phyloP scores from a whole-genome alignment of 2,888 invertebrate genomes.

The Apantesis nais region DNA sequence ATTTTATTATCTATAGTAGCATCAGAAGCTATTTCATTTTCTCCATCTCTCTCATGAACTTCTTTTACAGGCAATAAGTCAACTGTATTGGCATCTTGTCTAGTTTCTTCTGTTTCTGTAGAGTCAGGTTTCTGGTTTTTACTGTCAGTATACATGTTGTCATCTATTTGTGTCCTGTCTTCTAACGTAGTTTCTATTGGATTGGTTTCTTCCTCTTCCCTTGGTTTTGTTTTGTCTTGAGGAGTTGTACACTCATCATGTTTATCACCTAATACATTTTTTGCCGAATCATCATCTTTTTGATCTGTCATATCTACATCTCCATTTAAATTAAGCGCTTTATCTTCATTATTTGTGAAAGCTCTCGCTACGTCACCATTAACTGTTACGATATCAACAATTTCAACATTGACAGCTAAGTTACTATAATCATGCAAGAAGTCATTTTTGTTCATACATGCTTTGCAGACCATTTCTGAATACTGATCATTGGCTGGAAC shows the following conservation, averaged over 20 bases:
- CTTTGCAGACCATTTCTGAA: conserved; percentile 93
- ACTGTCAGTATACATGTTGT: conserved; percentile 2
- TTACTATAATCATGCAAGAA: conserved; percentile 90
- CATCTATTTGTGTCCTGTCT: background rate
- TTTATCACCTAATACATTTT: conserved; percentile 2
- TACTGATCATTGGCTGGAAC: conserved; percentile 87
- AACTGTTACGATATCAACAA: conserved; percentile 51
- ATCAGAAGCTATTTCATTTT: conserved; percentile 1
- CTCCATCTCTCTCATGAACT: conserved; percentile 5
- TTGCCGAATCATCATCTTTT: background rate
- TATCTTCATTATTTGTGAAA: conserved; percentile 21
- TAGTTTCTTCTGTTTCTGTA: background rate
- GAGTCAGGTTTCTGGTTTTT: background rate
- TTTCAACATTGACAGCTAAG: conserved; percentile 69
- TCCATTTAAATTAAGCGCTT: conserved; percentile 3
- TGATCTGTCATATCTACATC: conserved; percentile 9
- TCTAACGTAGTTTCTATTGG: background rate
- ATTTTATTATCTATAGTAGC: conserved; percentile 7
- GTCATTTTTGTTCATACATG: conserved; percentile 90
- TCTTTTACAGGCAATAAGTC: conserved; percentile 2
- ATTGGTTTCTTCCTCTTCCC: background rate
- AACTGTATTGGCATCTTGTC: background rate
- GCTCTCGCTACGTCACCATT: conserved; percentile 41
- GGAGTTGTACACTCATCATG: background rate
- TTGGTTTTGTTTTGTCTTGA: conserved; percentile 4